Base-by-base conservation (phyloP, 1,140 invertebrate genomes). In the Grapholita molesta region DNA sequence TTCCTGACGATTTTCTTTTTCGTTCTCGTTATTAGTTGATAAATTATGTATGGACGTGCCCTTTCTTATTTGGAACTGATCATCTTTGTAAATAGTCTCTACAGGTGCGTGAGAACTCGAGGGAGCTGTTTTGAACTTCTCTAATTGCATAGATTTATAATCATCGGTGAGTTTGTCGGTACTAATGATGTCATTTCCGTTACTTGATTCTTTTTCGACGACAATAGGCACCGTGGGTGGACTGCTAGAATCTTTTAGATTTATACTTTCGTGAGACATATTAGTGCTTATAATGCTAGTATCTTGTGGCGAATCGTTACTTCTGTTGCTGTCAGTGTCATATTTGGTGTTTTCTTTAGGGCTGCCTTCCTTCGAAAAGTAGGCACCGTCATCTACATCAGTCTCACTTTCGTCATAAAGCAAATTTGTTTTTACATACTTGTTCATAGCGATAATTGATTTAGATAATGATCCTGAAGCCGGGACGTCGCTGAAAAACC, bases 331-430 rank as follows among this genome's bases (percentile, higher is more conserved):
- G 18, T 91, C 86, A 8, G 84, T 75, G 67, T 89, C 86, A 80
- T 71, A 81, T 84, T 89, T 89, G 18, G 75, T 76, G 42, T 81
- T 75, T 38, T 89, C 78, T 67, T 87, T 86, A 5, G 89, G 88
- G 24, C 83, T 90, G 33, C 75, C 86, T 77, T 89, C 85, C 78
- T 91, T 88, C 38, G 89, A 88, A 75, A 88, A 90, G 70, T 87
- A 91, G 35, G 82, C 85, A 67, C 76, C 72, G 64, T 91, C 88
- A 68, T 78, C 73, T 33, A 76, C 68, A 18, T 33, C 52, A 15
- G 84, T 79, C 32, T 82, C 84, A 65, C 68, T 79, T 33, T 88
- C 78, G 42, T 88, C 87, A 55, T 84, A 85, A 12, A 89, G 76
- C 61, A 91, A 80, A 83, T 91, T 90, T 48, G 86, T 87, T 70